phyloP scores from a whole-genome alignment of 2,113 vertebrate genomes.

The Perca schrenkii region DNA sequence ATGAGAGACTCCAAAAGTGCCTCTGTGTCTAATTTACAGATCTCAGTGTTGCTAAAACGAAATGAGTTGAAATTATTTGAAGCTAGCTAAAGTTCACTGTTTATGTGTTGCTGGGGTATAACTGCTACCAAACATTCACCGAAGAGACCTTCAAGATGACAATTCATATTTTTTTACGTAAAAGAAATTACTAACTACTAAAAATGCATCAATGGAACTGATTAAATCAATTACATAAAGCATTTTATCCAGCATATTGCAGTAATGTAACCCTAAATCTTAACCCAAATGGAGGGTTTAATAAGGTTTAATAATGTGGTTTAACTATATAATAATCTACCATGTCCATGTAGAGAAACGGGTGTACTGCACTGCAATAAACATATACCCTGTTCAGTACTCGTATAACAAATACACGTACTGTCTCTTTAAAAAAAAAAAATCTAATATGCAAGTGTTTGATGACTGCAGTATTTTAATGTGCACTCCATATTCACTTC shows the following conservation, averaged over 20 bases:
- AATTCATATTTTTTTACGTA: background rate
- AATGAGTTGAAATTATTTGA: background rate
- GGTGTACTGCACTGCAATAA: background rate
- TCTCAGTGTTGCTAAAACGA: background rate
- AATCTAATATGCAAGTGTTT: background rate
- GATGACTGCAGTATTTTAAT: background rate
- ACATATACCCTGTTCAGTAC: background rate
- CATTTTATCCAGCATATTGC: background rate
- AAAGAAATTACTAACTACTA: no score
- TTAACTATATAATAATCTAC: slow-evolving; percentile 15
- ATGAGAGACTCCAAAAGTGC: background rate
- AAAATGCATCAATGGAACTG: background rate
- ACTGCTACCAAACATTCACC: background rate
- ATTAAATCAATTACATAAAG: background rate
- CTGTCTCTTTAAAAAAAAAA: background rate
- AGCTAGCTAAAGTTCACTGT: background rate
- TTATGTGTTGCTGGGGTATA: background rate
- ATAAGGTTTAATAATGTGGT: no score
- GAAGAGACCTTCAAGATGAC: background rate
- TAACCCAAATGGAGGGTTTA: background rate
- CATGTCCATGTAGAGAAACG: slow-evolving; percentile 50
- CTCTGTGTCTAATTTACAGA: background rate
- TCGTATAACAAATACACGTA: background rate
- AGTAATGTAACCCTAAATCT: no score
- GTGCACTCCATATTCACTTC: background rate